phyloP scores from a whole-genome alignment of 2,113 vertebrate genomes.

The Stigmatopora nigra region DNA sequence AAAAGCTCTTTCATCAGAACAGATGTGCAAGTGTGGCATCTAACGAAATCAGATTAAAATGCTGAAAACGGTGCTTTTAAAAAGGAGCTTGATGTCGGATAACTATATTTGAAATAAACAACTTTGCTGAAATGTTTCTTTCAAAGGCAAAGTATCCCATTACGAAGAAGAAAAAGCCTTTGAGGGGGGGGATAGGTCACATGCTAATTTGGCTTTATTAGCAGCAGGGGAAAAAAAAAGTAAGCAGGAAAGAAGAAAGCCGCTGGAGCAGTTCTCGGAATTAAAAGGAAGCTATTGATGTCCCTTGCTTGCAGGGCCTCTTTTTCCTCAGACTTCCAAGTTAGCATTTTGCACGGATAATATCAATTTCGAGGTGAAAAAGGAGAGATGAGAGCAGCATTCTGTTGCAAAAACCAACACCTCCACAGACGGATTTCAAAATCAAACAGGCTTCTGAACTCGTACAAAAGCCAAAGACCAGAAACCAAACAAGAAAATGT shows the following conservation, averaged over 20 bases:
- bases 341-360: slow-evolving; percentile 60
- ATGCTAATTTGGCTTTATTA: slow-evolving; percentile 64
- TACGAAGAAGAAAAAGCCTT: slow-evolving; percentile 27
- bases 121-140: slow-evolving; percentile 32
- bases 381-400: not conserved
- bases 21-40: slow-evolving; percentile 12
- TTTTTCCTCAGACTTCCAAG: slow-evolving; percentile 47
- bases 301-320: slow-evolving; percentile 54
- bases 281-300: slow-evolving; percentile 63
- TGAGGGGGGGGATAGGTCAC: slow-evolving; percentile 46
- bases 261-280: slow-evolving; percentile 43
- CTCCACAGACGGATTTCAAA: too few species aligned
- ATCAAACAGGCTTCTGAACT: too few species aligned
- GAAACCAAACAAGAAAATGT: not conserved
- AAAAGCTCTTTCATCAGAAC: slow-evolving; percentile 13
- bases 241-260: slow-evolving; percentile 13
- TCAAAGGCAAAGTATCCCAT: slow-evolving; percentile 16
- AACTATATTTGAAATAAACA: slow-evolving; percentile 28
- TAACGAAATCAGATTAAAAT: slow-evolving; percentile 31
- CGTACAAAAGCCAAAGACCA: not conserved
- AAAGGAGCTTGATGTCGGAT: slow-evolving; percentile 18
- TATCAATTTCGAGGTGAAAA: slow-evolving; percentile 44
- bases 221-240: slow-evolving; percentile 31
- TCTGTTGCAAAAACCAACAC: not conserved
- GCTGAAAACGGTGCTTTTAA: slow-evolving; percentile 10